Base-by-base conservation (phyloP, 2,888 invertebrate species). In the Salticus scenicus region DNA sequence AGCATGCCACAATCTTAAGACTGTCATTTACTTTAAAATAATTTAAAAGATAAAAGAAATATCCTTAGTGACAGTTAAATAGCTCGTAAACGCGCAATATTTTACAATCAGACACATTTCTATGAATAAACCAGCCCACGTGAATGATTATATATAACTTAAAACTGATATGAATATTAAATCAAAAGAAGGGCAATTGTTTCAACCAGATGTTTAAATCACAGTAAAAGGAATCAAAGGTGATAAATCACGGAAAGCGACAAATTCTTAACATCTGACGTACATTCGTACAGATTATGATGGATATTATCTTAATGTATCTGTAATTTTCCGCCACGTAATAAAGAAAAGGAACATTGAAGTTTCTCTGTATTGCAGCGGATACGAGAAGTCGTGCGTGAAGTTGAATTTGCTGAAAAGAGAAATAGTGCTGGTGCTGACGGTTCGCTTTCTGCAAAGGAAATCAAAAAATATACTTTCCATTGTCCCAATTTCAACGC, bases 251-350 rank as follows among this genome's bases (percentile, higher is more conserved):
- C 8, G 2, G 57, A 31, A 31, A 66, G 66, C 66, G 66, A 66
- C 66, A 66, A 66, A 30, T 66, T 66, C n/a, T 63, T 66, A 17
- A 30, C 12, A 4, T 66, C 17, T 66, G 66, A 66, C 66, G 31
- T 5, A 10, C 24, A 63, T 24, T 57, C 57, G 66, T n/a, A 31
- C 28, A n/a, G 14, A 41, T 77, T 63, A 51, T 57, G 74, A 74
- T 74, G 74, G 27, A 80, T 66, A 70, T 73, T 67, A 80, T 73
- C 67, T 33, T 1, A n/a, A 63, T 73, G 42, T 73, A 66, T 51
- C 72, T 51, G 72, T 66, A 80, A 80, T 80, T 80, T 80, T 47
- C 72, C 72, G 51, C 79, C 79, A 73, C 24, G 33, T 20, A 70
- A 67, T 24, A n/a, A 20, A 71, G 64, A 73, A 80, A 80, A 67